Evolutionary conservation across 53 echinoderm and acorn worm genomes (phyloP), one percentile per base, ranked within the genome.

Genomic region (Patiria pectinifera): DNA sequence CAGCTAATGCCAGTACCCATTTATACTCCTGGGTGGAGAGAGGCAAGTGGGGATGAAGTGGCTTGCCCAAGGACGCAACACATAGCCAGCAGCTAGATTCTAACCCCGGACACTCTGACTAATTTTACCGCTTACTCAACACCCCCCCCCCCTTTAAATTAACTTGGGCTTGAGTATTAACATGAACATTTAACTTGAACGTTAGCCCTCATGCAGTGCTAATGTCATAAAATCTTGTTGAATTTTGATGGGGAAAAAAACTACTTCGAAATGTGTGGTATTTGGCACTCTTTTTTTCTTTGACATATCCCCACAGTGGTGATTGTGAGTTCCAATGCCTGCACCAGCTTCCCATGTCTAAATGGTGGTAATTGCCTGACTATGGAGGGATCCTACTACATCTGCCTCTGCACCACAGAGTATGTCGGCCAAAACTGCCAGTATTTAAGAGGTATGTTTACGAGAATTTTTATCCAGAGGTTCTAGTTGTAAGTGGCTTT

Each of bases 301-400:
- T 5, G 53, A 53, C 53, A 53, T 53, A 5, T 46, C 48, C 22
- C 25, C 53, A 58, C 59, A 93, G 93, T 82, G 11, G 83, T 93
- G 60, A 82, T 74, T 2, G 62, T 88, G 16, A 93, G 87, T 62
- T 71, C 83, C 35, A 95, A 95, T 62, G 91, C 95, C 26, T 95
- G 95, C 71, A 93, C 82, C 79, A 93, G 95, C 61, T 93, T 87
- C 91, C 95, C 95, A 4, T 95, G 95, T 83, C 70, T 43, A 45
- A 95, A 93, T 80, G 92, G 86, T 78, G 95, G 83, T 14, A 91
- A 81, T 6, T 95, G 95, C 71, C 90, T 90, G 60, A 93, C 66
- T 58, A 83, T 92, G 72, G 93, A 89, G 2, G 93, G 91, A 5
- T 69, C 58, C 82, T 85, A 93, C 60, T 95, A 95, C 45, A 69